Percentiles rank a stretch among this genome's conserved stretches.
Conservation (phyloP, 2,113 vertebrate genomes). For the Aplodontia rufa region DNA sequence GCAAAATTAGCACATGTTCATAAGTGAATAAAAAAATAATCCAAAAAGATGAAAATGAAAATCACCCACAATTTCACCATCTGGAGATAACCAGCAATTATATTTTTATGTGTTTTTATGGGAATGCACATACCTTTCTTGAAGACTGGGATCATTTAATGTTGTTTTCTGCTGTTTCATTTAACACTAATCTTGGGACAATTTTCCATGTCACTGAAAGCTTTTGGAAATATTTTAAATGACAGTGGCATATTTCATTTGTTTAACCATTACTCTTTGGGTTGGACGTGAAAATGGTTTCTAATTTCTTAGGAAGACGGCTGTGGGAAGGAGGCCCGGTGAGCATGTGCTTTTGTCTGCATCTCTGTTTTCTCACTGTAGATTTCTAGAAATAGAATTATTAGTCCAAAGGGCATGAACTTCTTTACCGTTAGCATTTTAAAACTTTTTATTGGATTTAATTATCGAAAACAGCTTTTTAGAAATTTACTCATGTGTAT, state of each 20-base stretch:
- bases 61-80: not conserved
- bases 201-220: not conserved
- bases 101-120: not conserved
- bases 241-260: not conserved
- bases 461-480: not conserved
- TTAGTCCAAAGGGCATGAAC: not conserved
- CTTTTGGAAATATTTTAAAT: conserved; percentile 8
- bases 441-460: not conserved
- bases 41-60: conserved; percentile 25
- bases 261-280: not conserved
- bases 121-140: not conserved
- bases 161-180: not conserved
- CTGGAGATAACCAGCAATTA: not conserved
- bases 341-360: not conserved
- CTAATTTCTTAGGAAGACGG: conserved; percentile 16
- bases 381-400: conserved; percentile 17
- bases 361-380: not conserved
- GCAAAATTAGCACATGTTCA: not conserved
- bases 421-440: not conserved
- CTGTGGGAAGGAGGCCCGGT: not conserved
- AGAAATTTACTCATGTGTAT: not conserved
- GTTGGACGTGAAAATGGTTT: conserved; percentile 1
- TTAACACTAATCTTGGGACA: not conserved
- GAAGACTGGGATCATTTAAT: not conserved
- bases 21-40: not conserved